These are phyloP conservation scores for Archegozetes longisetosus DNA, from an alignment of 1,140 invertebrate genomes.

Conservation along the genomic window DNA sequence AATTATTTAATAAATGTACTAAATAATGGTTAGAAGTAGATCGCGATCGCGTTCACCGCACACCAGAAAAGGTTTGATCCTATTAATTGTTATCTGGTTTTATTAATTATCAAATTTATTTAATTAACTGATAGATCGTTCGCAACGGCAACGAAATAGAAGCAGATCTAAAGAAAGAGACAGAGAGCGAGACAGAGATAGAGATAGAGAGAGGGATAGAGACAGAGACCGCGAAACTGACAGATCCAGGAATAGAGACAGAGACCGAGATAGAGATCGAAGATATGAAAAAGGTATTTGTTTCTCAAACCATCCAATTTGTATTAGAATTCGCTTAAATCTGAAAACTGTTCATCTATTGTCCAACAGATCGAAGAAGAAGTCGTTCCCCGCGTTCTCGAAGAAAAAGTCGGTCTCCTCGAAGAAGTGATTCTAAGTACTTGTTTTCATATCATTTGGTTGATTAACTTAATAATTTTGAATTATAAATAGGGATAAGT, in stretches of 20 bases:
- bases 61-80: too few species aligned
- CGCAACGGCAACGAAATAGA: too few species aligned
- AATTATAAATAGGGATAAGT: not conserved
- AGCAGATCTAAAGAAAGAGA: too few species aligned
- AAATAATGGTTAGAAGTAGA: too few species aligned
- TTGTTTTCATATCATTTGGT: not conserved
- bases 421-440: not conserved
- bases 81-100: too few species aligned
- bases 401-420: not conserved
- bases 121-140: too few species aligned
- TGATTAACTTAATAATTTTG: not conserved
- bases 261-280: conserved; percentile 1
- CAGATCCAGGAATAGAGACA: not conserved
- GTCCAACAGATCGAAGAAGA: not conserved
- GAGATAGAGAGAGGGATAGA: conserved; percentile 2
- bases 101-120: too few species aligned
- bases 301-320: not conserved
- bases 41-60: too few species aligned
- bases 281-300: not conserved
- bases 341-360: not conserved
- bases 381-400: not conserved
- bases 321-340: not conserved
- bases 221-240: not conserved
- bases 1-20: too few species aligned
- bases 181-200: conserved; percentile 1